A percentile compares a stretch with the other conserved stretches of the same genome.
These are phyloP conservation scores for Asbolus verrucosus DNA, from an alignment of 1,140 invertebrate genomes.

Conservation along the genomic window DNA sequence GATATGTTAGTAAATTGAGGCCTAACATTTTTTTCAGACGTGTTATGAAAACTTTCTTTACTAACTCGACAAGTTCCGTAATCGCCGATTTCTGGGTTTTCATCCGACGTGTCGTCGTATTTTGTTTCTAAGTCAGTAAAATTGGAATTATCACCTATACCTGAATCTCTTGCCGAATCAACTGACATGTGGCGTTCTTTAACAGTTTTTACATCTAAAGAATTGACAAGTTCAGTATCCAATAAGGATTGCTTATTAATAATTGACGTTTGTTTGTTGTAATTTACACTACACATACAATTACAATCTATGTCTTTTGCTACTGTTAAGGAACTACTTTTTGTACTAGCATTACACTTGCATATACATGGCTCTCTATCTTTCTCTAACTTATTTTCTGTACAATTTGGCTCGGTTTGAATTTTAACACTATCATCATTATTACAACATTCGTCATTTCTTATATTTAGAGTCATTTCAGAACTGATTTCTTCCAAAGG, in stretches of 20 bases:
- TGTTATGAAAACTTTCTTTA: not conserved
- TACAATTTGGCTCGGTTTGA: slow-evolving; percentile 41
- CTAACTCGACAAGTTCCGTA: not conserved
- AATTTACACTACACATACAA: slow-evolving; percentile 42
- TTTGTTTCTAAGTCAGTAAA: slow-evolving; percentile 59
- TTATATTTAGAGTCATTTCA: not conserved
- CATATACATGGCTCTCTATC: slow-evolving; percentile 40
- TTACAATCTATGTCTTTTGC: slow-evolving; percentile 42
- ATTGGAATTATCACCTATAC: slow-evolving; percentile 69
- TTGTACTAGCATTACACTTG: slow-evolving; percentile 52
- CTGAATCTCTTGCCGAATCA: slow-evolving; percentile 70
- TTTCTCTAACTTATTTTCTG: slow-evolving; percentile 25
- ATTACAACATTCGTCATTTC: not conserved
- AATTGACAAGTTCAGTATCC: slow-evolving; percentile 38
- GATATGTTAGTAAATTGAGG: slow-evolving; percentile 41
- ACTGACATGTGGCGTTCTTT: slow-evolving; percentile 68
- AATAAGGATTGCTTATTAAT: slow-evolving; percentile 29
- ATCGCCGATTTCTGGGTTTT: slow-evolving; percentile 52
- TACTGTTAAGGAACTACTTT: slow-evolving; percentile 52
- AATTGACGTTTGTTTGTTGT: slow-evolving; percentile 46
- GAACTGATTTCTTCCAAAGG: slow-evolving; percentile 46
- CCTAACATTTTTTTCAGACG: not conserved
- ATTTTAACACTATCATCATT: slow-evolving; percentile 1
- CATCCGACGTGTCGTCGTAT: slow-evolving; percentile 64
- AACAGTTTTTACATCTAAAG: slow-evolving; percentile 48